Evolutionary conservation across 2,797 vertebrate genomes (phyloP), one percentile per base, ranked within the genome.

Genomic region (Dermochelys coriacea): DNA sequence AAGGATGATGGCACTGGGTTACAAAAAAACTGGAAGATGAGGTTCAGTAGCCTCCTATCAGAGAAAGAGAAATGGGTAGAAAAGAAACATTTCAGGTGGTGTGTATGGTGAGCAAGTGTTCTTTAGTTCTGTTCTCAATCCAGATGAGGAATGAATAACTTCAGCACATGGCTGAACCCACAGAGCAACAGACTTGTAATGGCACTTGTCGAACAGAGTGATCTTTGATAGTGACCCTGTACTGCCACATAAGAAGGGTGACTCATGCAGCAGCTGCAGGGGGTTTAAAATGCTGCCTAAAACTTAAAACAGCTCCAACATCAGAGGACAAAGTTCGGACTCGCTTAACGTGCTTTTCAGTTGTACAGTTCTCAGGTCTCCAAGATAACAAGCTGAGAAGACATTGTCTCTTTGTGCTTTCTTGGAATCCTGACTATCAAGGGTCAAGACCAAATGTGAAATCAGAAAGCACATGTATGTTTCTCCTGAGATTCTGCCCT

Each of bases 221-320:
- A 47, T 45, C n/a, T 80, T 34, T 31, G 9, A 29, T 49, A 51
- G 15, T 77, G 23, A 61, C 27, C 34, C 49, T 8, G 51, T 19
- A 47, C 59, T 90, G 89, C 34, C 45, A 77, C 52, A 77, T 23
- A 91, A 57, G 47, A 90, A 45, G 77, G 80, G 49, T 87, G 41
- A 12, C 64, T 45, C 74, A 45, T 31, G 34, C 47, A 25, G 49
- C 31, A 79, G 15, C 57, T 88, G 52, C 21, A 80, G n/a, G 71
- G 82, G 84, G 45, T 91, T 95, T 93, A 84, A 86, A 75, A 79
- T 45, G 51, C 47, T 90, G 27, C 82, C 80, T 78, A 75, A 55
- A 68, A 87, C 77, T 82, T 64, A 83, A 89, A 91, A 84, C 34
- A 77, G 85, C 75, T 91, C 34, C 27, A 12, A 54, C 64, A 91